phyloP scores from a whole-genome alignment of 1,140 invertebrate genomes.

The Heliconius congener region DNA sequence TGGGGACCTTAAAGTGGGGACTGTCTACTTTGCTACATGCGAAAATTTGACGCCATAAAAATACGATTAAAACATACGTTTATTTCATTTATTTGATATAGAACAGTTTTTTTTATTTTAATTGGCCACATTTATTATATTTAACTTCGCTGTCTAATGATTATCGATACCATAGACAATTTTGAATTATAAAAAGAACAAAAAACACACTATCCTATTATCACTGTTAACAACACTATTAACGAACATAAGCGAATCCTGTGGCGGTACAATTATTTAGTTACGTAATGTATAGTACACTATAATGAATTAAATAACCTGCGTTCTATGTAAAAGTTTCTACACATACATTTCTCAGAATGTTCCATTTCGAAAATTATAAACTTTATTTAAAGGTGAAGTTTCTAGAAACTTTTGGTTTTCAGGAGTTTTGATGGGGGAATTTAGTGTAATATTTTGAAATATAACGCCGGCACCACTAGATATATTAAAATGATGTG shows the following conservation, averaged over 20 bases:
- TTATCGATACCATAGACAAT: no score
- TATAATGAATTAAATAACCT: background rate
- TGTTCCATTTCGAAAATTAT: slow-evolving; percentile 29
- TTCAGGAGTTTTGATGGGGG: background rate
- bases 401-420: slow-evolving; percentile 21
- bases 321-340: slow-evolving; percentile 12
- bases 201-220: background rate
- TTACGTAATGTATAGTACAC: background rate
- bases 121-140: no score
- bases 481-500: background rate
- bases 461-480: background rate
- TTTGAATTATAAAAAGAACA: no score
- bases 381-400: slow-evolving; percentile 29
- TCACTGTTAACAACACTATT: background rate
- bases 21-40: no score
- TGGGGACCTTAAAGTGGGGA: no score
- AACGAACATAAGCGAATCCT: no score
- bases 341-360: slow-evolving; percentile 5
- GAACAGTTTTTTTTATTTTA: no score
- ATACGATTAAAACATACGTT: no score
- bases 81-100: no score
- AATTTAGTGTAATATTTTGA: background rate
- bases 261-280: no score
- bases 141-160: no score
- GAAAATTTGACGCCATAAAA: no score